A percentile compares a stretch with the other conserved stretches of the same genome.
Conservation (phyloP, 2,888 invertebrate genomes). For the Acleris emargana region DNA sequence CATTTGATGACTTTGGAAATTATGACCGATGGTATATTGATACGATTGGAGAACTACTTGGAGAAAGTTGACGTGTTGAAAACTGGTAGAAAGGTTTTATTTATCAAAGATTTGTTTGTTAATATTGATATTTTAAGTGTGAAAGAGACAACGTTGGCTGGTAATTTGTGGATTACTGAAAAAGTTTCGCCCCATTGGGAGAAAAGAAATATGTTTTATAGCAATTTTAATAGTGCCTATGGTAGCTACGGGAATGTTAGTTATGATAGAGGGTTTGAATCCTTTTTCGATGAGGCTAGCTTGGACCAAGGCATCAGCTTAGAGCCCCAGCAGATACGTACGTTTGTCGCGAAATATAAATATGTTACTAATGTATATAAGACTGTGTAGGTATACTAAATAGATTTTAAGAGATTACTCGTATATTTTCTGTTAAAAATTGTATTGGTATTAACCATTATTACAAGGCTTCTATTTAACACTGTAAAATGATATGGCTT, state of each 20-base stretch:
- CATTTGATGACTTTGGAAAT: constrained; percentile 91
- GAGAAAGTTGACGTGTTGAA: constrained; percentile 84
- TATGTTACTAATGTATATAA: too few species aligned
- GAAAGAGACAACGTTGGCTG: constrained; percentile 87
- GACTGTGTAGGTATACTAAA: too few species aligned
- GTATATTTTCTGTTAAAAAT: too few species aligned
- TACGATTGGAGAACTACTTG: constrained; percentile 91
- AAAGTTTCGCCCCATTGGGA: constrained; percentile 79
- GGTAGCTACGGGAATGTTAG: constrained; percentile 43
- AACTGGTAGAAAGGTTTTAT: constrained; percentile 80
- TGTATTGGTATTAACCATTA: too few species aligned
- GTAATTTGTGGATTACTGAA: constrained; percentile 85
- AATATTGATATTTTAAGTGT: constrained; percentile 78
- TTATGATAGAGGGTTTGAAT: constrained; percentile 38
- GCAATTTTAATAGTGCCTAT: constrained; percentile 56
- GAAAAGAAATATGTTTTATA: constrained; percentile 54
- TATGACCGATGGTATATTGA: constrained; percentile 86
- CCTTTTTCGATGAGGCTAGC: constrained; percentile 40
- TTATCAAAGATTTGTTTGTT: constrained; percentile 83
- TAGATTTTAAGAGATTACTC: too few species aligned
- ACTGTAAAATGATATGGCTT: too few species aligned
- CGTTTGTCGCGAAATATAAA: constrained; percentile 79
- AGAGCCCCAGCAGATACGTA: constrained; percentile 89
- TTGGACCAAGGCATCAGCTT: constrained; percentile 72
- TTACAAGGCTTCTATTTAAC: too few species aligned